Evolutionary conservation across 1,140 invertebrate genomes (phyloP).

Genomic region (Campoletis sonorensis): DNA sequence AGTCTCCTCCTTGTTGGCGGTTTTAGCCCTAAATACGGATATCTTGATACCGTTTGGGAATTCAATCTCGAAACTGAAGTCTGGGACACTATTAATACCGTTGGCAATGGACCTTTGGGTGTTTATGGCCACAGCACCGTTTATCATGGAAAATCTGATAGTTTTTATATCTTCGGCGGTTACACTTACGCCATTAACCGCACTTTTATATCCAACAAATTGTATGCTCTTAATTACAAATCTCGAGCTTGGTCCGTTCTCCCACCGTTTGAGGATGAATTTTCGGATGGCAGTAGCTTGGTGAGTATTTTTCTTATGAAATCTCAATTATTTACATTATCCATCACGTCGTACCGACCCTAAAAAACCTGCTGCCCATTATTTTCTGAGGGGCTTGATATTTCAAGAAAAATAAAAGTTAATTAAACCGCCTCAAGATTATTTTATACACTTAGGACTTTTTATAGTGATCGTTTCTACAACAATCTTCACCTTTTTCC

Average conservation of each 20-base stretch:
- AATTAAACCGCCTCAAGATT: too few species aligned
- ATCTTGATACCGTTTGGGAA: constrained; percentile 88
- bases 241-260: constrained; percentile 87
- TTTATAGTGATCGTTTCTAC: too few species aligned
- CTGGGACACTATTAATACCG: constrained; percentile 83
- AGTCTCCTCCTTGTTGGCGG: constrained; percentile 92
- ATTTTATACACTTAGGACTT: too few species aligned
- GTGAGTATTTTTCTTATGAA: constrained; percentile 55
- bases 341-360: too few species aligned
- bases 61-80: constrained; percentile 85
- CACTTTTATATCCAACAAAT: constrained; percentile 83
- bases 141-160: constrained; percentile 87
- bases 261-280: constrained; percentile 83
- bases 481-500: not conserved
- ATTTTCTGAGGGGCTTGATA: too few species aligned
- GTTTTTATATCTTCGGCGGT: constrained; percentile 94
- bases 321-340: not conserved
- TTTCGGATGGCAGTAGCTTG: constrained; percentile 68
- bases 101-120: constrained; percentile 86
- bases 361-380: too few species aligned
- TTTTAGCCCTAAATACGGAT: constrained; percentile 87
- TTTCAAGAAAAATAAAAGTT: too few species aligned
- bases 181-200: constrained; percentile 85
- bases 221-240: constrained; percentile 88
- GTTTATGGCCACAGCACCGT: constrained; percentile 94